phyloP scores from a whole-genome alignment of 2,113 vertebrate genomes.

The Pelvicachromis taeniatus region DNA sequence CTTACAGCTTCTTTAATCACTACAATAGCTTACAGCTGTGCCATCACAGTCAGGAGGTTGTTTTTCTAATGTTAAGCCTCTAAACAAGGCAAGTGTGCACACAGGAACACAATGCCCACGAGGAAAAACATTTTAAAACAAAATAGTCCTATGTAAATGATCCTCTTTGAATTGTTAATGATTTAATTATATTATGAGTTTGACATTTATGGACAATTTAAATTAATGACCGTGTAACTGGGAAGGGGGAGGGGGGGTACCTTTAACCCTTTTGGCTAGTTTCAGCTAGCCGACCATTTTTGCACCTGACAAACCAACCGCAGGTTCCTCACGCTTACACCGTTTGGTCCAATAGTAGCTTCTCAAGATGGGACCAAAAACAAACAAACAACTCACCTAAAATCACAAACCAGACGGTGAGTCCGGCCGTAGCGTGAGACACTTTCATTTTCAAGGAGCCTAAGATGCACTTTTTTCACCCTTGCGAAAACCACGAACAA shows the following conservation, averaged over 20 bases:
- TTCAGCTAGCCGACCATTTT: background rate
- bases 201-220: background rate
- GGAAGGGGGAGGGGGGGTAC: fast-evolving
- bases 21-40: background rate
- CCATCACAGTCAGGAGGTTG: background rate
- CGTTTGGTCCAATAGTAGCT: background rate
- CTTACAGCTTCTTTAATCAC: background rate
- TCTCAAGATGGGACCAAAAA: background rate
- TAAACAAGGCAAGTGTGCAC: background rate
- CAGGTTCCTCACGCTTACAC: background rate
- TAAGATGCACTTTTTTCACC: too few species aligned
- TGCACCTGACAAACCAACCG: background rate
- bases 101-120: background rate
- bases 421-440: background rate
- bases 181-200: background rate
- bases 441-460: constrained; percentile 41
- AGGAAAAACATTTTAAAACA: background rate
- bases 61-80: background rate
- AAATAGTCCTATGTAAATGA: background rate
- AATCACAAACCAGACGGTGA: constrained; percentile 32
- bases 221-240: background rate
- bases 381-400: too few species aligned
- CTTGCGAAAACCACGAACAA: background rate
- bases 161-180: background rate
- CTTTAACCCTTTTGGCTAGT: background rate